phyloP scores from a whole-genome alignment of 2,888 invertebrate genomes.

The Caenorhabditis sp. region DNA sequence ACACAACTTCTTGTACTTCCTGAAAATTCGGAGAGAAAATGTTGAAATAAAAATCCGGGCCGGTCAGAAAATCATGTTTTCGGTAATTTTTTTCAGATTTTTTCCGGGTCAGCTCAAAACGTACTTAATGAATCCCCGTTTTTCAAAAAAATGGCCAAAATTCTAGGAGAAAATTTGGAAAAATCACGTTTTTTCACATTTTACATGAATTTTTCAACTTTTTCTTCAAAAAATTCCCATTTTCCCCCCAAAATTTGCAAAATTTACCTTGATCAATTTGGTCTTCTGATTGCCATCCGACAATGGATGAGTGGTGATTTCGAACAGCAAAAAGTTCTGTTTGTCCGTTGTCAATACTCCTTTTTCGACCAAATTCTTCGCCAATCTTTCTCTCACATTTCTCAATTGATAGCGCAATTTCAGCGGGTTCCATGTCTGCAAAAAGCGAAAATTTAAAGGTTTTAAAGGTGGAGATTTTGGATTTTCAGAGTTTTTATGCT shows the following conservation, averaged over 20 bases:
- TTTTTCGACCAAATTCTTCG: constrained; percentile 98
- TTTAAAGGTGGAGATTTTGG: too few species aligned
- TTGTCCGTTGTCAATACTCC: constrained; percentile 56
- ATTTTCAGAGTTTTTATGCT: too few species aligned
- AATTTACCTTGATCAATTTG: constrained; percentile 83
- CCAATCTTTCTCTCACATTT: constrained; percentile 96
- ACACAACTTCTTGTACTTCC: constrained; percentile 90
- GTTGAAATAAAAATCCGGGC: neutral
- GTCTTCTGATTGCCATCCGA: constrained; percentile 93
- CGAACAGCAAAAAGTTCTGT: constrained; percentile 92
- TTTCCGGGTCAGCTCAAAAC: too few species aligned
- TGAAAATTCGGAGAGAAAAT: constrained; percentile 8
- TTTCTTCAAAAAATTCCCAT: too few species aligned
- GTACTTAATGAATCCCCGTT: too few species aligned
- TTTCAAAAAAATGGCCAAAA: too few species aligned
- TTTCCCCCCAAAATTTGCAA: too few species aligned
- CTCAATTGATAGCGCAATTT: constrained; percentile 96
- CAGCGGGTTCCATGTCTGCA: constrained; percentile 93
- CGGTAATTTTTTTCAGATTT: too few species aligned
- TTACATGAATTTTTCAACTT: constrained; percentile 74
- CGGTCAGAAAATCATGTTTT: too few species aligned
- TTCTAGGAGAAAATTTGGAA: too few species aligned
- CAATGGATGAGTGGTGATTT: constrained; percentile 99
- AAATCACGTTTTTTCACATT: too few species aligned
- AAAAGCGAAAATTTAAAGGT: neutral